Evolutionary conservation across 2,888 invertebrate species (phyloP), one percentile per base, ranked within the genome.

Genomic region (Brachypterus glaber): DNA sequence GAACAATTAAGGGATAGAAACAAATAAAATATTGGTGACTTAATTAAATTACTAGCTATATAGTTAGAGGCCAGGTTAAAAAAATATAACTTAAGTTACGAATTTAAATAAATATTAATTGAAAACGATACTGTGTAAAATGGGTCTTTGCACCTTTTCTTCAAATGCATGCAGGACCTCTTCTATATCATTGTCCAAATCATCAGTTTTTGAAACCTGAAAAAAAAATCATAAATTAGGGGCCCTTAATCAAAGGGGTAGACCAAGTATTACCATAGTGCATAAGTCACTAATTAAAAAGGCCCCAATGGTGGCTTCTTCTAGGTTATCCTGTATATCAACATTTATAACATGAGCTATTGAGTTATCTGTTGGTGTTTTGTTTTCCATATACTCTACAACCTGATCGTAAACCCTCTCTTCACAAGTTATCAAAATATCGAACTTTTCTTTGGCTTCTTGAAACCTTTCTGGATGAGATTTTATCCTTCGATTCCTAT

Each of bases 331-430:
- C 64, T 92, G 93, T 54, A 99, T 95, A 62, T 99, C 98, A 51
- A 99, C 83, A 64, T 99, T 99, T 38, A 99, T 84, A 29, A 99
- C 80, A 70, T 99, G 98, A 2, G 90, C 93, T 4, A 91, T 86
- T 36, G 88, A 83, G 65, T 87, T 88, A 51, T 82, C 77, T 33
- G 79, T 74, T 1, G 85, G 82, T 37, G 82, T 77, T 56, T 84
- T 74, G 17, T 75, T 80, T 50, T 91, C 88, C 76, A 91, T 82
- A 77, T 85, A 90, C 66, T 95, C 92, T 37, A 93, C 74, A 13
- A 97, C 92, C 74, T 97, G 93, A 66, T 99, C 98, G 63, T 96
- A 99, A 1, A 99, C 97, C 50, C 97, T 72, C 64, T 99, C 98
- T 66, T 99, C 98, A 58, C 95, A 92, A 0, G 96, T 93, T 50